phyloP scores from a whole-genome alignment of 2,113 vertebrate genomes.

The Garra rufa region DNA sequence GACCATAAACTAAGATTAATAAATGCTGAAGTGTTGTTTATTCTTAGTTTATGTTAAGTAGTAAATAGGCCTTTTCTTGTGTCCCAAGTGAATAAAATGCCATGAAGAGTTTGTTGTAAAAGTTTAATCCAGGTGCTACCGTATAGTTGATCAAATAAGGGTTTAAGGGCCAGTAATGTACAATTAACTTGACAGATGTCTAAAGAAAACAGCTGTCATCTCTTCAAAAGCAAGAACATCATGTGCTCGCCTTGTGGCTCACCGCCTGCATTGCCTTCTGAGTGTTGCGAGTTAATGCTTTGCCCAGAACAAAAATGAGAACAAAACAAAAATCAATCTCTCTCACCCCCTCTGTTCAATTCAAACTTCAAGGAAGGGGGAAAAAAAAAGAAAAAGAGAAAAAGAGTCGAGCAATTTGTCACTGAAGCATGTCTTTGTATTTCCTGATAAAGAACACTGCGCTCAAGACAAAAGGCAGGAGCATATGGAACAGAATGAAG shows the following conservation, averaged over 20 bases:
- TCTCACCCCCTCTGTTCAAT: constrained; percentile 27
- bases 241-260: constrained; percentile 13
- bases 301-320: constrained; percentile 30
- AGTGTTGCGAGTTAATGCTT: constrained; percentile 31
- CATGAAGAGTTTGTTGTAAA: not conserved
- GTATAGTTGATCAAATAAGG: not conserved
- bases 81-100: not conserved
- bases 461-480: constrained; percentile 18
- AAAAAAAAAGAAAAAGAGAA: not conserved
- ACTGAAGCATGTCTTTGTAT: constrained; percentile 35
- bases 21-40: no score
- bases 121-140: not conserved
- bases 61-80: not conserved
- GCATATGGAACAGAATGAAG: not conserved
- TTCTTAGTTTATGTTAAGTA: no score
- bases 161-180: not conserved
- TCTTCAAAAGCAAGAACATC: constrained; percentile 29
- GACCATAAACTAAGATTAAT: no score
- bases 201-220: constrained; percentile 12
- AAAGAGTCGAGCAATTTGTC: constrained; percentile 36
- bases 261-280: constrained; percentile 10
- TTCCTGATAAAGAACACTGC: constrained; percentile 25
- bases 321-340: constrained; percentile 46
- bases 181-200: constrained; percentile 14
- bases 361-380: constrained; percentile 21